Base-by-base conservation (phyloP, 2,113 vertebrate genomes). In the Puntigrus tetrazona region DNA sequence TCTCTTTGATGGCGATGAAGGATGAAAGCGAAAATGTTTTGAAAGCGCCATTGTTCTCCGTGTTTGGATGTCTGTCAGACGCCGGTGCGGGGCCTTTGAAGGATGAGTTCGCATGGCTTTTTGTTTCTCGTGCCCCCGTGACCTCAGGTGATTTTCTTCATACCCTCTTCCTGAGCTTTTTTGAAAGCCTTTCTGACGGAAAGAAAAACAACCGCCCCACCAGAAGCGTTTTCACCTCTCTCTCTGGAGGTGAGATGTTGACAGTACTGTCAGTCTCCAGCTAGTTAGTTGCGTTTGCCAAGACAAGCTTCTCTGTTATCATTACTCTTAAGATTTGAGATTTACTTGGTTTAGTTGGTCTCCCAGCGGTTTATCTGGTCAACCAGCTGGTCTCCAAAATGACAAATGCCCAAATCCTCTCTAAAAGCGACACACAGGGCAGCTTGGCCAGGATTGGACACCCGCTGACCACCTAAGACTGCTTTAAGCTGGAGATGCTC, bases 71-170 rank as follows among this genome's bases (percentile, higher is more conserved):
- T 89, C 81, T 86, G 75, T 63, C 85, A 45, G 75, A 50, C 25
- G 38, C 47, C 13, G 43, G 50, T 84, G 27, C 52, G 25, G 87
- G 81, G n/a, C 65, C 81, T 88, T 85, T 87, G 84, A 89, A 82
- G 88, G 85, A 85, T 84, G 82, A 87, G 86, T 89, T 92, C 92
- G 85, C 29, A 41, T 83, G 87, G 75, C 89, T 91, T 94, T n/a
- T 94, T 93, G 92, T 92, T 92, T 82, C 87, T 89, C 85, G 57
- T 63, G 89, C 91, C 89, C 90, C 81, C n/a, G 80, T 89, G 88
- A 91, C 88, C 89, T 38, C 76, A 74, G 88, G 84, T 74, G 76
- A 41, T 31, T 84, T 89, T 87, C 38, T 90, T 78, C 34, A 75
- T 81, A 76, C 90, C 78, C 50, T 87, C 90, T 91, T 93, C 88